phyloP scores from a whole-genome alignment of 2,113 vertebrate genomes.

The Accipiter virgatus region DNA sequence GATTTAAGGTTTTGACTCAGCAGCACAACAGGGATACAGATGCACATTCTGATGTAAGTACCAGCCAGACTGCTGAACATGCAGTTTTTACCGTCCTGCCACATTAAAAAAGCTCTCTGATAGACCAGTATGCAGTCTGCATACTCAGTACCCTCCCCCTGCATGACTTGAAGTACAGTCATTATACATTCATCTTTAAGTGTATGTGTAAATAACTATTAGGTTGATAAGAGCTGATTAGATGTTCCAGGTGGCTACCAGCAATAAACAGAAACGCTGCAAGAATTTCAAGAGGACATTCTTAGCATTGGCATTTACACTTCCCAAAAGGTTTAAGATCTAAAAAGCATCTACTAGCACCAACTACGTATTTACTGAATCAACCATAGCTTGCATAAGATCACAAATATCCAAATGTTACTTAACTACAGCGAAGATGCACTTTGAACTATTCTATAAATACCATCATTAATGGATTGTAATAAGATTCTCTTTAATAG shows the following conservation, averaged over 20 bases:
- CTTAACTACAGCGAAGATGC: neutral
- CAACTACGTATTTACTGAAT: accelerated
- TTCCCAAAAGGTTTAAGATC: neutral
- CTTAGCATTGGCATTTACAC: neutral
- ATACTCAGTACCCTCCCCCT: neutral
- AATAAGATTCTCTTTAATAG: neutral
- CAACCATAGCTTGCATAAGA: neutral
- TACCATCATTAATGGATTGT: neutral
- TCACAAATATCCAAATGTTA: neutral
- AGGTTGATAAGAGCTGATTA: neutral
- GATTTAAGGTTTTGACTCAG: neutral
- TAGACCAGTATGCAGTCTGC: neutral
- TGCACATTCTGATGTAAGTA: neutral
- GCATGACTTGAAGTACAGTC: neutral
- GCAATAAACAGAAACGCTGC: neutral
- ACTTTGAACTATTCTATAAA: neutral
- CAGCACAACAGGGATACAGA: neutral
- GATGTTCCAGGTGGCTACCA: slow-evolving; percentile 15
- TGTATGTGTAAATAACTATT: neutral
- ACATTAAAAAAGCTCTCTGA: neutral
- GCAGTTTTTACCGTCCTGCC: neutral
- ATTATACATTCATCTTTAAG: neutral
- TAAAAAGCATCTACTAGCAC: neutral
- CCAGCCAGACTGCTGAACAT: neutral
- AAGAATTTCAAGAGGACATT: slow-evolving; percentile 8